Conservation (phyloP, 1,140 invertebrate species). For the Dendrolimus kikuchii region DNA sequence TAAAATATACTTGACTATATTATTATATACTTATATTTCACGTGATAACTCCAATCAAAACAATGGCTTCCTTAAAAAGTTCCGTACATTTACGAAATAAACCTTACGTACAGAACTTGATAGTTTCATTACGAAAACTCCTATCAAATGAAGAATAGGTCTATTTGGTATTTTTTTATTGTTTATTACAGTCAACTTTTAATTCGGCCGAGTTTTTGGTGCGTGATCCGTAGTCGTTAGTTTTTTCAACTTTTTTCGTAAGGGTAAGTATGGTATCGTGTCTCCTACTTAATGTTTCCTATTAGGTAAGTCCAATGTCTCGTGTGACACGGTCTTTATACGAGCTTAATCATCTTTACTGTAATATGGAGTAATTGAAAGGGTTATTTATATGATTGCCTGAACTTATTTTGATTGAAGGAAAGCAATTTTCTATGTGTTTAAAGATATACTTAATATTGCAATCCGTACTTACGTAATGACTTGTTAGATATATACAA, state of each 20-base stretch:
- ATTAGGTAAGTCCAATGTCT: constrained; percentile 33
- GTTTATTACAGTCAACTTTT: constrained; percentile 67
- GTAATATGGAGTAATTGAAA: constrained; percentile 13
- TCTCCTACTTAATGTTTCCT: constrained; percentile 47
- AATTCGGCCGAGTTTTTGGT: constrained; percentile 63
- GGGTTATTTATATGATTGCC: constrained; percentile 12
- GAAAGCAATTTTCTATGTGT: too few species aligned
- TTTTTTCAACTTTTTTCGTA: constrained; percentile 59
- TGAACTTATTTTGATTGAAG: too few species aligned
- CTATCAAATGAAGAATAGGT: constrained; percentile 45
- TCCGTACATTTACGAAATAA: too few species aligned
- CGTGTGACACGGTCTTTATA: constrained; percentile 17
- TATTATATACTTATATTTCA: too few species aligned
- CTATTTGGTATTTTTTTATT: constrained; percentile 52
- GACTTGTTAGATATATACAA: too few species aligned
- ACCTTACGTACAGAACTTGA: too few species aligned
- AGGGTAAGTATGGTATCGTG: constrained; percentile 43
- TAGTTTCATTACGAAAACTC: constrained; percentile 31
- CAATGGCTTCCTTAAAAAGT: too few species aligned
- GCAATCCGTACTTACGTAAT: too few species aligned
- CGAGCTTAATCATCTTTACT: constrained; percentile 9
- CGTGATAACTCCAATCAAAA: too few species aligned
- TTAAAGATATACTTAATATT: too few species aligned
- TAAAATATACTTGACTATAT: too few species aligned
- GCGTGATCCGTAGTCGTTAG: constrained; percentile 61